phyloP scores from a whole-genome alignment of 1,140 invertebrate species.

The Drosophila takahashii region DNA sequence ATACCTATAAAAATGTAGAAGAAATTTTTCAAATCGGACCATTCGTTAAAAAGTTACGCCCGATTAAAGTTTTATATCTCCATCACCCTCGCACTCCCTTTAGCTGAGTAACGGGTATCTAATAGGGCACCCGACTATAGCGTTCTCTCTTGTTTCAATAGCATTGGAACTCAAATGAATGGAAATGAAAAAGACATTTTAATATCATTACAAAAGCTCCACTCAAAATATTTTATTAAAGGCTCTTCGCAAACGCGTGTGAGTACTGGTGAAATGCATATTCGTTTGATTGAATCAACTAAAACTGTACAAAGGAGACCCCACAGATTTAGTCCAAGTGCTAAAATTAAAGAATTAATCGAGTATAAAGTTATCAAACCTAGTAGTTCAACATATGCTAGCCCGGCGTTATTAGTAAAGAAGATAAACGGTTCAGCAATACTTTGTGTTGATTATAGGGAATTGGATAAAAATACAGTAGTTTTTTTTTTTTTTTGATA shows the following conservation, averaged over 20 bases:
- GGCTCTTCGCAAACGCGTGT: background rate
- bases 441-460: background rate
- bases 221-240: background rate
- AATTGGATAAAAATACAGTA: background rate
- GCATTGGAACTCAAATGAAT: background rate
- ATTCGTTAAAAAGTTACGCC: no score
- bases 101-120: no score
- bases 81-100: no score
- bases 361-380: background rate
- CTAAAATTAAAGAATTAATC: background rate
- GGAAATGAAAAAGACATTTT: background rate
- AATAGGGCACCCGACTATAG: background rate
- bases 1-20: no score
- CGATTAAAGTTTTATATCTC: no score
- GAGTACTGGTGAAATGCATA: background rate
- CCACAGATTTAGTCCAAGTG: background rate
- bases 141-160: background rate
- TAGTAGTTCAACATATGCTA: background rate
- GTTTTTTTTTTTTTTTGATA: no score
- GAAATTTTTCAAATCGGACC: no score
- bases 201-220: background rate
- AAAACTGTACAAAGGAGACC: background rate
- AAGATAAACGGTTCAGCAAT: background rate
- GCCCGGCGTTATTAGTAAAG: background rate
- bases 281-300: conserved; percentile 1